Conservation (phyloP, 2,888 invertebrate species). For the Micoletzkya japonica region DNA sequence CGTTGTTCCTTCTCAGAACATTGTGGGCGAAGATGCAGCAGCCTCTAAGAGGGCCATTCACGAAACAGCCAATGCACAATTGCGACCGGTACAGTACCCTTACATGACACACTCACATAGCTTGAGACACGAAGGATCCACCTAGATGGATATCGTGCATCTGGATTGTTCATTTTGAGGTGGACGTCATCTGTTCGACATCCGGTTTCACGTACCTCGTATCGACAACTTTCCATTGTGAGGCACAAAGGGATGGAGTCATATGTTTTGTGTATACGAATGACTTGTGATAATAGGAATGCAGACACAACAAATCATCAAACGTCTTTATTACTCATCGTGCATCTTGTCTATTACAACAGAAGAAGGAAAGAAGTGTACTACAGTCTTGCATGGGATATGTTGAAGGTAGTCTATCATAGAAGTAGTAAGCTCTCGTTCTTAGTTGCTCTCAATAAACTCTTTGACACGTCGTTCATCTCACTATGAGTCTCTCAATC, state of each 20-base stretch:
- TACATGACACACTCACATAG: background rate
- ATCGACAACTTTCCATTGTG: conserved; percentile 19
- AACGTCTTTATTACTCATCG: too few species aligned
- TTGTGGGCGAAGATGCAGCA: conserved; percentile 21
- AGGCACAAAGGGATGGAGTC: conserved; percentile 23
- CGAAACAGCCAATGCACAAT: conserved; percentile 5
- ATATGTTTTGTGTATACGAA: conserved; percentile 23
- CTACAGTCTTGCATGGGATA: too few species aligned
- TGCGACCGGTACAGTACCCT: background rate
- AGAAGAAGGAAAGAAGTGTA: too few species aligned
- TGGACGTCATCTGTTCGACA: conserved; percentile 21
- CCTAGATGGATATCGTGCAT: background rate
- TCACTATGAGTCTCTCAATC: too few species aligned
- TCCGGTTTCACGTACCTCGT: conserved; percentile 24
- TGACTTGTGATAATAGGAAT: too few species aligned
- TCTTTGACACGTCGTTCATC: too few species aligned
- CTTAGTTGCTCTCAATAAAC: too few species aligned
- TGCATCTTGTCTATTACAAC: too few species aligned
- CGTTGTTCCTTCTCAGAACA: conserved; percentile 21
- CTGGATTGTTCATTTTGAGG: conserved; percentile 1
- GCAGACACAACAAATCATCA: too few species aligned
- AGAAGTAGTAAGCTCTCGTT: too few species aligned
- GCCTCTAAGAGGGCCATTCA: conserved; percentile 22
- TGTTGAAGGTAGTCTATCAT: too few species aligned
- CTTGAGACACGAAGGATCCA: background rate